Evolutionary conservation across 1,140 invertebrate genomes (phyloP).

Genomic region (Magallana ariakensis): DNA sequence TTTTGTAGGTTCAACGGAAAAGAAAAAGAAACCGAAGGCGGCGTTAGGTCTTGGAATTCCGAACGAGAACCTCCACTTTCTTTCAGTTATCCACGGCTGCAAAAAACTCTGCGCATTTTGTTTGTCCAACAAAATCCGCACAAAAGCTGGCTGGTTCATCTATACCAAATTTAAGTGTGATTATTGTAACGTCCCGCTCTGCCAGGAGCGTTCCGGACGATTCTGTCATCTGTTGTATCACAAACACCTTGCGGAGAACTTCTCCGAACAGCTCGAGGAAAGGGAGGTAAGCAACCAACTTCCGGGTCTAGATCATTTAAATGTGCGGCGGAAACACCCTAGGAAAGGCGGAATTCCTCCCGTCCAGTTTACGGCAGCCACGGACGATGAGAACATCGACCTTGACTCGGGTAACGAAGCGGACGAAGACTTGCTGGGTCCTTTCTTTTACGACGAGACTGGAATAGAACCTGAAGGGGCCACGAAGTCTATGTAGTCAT

Average conservation of each 20-base stretch:
- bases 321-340: neutral
- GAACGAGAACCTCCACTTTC: conserved; percentile 7
- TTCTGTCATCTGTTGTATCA: conserved; percentile 20
- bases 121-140: conserved; percentile 17
- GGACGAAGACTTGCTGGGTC: neutral
- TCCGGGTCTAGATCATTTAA: neutral
- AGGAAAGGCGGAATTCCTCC: conserved; percentile 8
- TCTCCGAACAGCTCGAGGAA: neutral
- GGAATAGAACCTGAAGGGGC: conserved; percentile 13
- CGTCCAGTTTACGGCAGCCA: neutral
- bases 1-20: neutral
- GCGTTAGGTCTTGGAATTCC: conserved; percentile 30
- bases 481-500: neutral
- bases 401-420: conserved; percentile 11
- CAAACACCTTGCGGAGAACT: conserved; percentile 1
- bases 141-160: conserved; percentile 19
- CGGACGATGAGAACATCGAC: neutral
- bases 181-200: conserved; percentile 9
- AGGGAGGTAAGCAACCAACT: neutral
- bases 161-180: conserved; percentile 27
- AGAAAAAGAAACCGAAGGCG: neutral
- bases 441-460: conserved; percentile 22
- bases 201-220: neutral
- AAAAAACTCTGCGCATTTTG: conserved; percentile 1
- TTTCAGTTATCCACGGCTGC: conserved; percentile 6